phyloP scores from a whole-genome alignment of 2,888 invertebrate genomes.

The Drosophila kanekoi region DNA sequence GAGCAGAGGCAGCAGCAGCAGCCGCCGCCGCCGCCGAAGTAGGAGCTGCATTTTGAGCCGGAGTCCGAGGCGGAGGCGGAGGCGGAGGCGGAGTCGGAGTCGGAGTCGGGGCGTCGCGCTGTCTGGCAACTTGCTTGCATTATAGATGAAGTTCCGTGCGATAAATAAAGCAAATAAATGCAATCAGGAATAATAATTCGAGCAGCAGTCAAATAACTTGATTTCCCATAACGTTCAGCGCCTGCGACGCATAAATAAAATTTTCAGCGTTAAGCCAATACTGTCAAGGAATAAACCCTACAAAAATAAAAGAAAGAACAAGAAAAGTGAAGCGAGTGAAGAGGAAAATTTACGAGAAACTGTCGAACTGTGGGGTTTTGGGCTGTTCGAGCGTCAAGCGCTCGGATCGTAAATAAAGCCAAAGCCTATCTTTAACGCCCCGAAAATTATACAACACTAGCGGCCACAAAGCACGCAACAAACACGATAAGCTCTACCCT shows the following conservation, averaged over 20 bases:
- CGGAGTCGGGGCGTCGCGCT: conserved; percentile 33
- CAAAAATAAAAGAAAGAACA: background rate
- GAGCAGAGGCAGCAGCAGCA: background rate
- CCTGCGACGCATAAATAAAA: conserved; percentile 65
- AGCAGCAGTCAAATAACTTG: conserved; percentile 75
- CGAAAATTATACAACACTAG: conserved; percentile 11
- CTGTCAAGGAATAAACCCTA: conserved; percentile 6
- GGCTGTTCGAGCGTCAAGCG: background rate
- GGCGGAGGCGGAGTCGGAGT: background rate
- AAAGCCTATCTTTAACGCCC: conserved; percentile 54
- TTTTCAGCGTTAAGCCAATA: conserved; percentile 45
- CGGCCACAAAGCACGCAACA: conserved; percentile 7
- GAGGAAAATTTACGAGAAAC: background rate
- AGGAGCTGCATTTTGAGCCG: background rate
- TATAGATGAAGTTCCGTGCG: conserved; percentile 72
- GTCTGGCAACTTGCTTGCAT: conserved; percentile 70
- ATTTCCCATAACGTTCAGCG: conserved; percentile 57
- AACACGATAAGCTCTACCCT: background rate
- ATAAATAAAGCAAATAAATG: conserved; percentile 75
- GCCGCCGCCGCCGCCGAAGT: background rate
- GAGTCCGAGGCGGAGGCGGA: background rate
- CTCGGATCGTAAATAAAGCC: conserved; percentile 66
- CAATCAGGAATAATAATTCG: conserved; percentile 79
- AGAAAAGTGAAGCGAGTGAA: background rate
- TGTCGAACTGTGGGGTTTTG: conserved; percentile 3